Conservation (phyloP, 2,113 vertebrate species). For the Oplegnathus fasciatus region DNA sequence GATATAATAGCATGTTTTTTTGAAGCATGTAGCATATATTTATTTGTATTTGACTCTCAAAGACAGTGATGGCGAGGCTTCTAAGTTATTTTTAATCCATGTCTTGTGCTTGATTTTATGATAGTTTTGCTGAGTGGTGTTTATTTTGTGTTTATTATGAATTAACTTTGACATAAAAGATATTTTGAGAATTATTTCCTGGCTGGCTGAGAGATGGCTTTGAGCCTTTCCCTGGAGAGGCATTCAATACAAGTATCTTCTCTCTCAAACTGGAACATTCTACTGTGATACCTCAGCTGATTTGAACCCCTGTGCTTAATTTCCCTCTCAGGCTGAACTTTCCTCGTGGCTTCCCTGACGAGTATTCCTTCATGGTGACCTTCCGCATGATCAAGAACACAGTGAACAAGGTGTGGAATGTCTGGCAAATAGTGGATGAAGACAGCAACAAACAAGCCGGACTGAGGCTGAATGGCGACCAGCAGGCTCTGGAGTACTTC, state of each 20-base stretch:
- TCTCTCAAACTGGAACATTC: not conserved
- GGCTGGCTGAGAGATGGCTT: not conserved
- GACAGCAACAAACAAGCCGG: constrained; percentile 85
- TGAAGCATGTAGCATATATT: constrained; percentile 34
- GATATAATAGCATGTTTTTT: constrained; percentile 30
- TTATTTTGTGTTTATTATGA: constrained; percentile 30
- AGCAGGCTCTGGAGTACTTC: constrained; percentile 88
- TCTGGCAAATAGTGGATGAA: constrained; percentile 88
- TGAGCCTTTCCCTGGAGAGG: not conserved
- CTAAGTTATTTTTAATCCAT: constrained; percentile 47
- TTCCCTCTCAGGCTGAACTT: constrained; percentile 81
- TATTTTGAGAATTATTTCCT: not conserved
- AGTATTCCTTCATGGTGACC: constrained; percentile 88
- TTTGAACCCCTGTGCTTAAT: not conserved
- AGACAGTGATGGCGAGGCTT: constrained; percentile 12
- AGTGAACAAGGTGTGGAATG: constrained; percentile 87
- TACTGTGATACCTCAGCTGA: not conserved
- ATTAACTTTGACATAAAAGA: not conserved
- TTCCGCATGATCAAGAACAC: constrained; percentile 89
- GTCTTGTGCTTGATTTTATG: constrained; percentile 15
- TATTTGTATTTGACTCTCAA: constrained; percentile 33
- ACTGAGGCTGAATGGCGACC: constrained; percentile 85
- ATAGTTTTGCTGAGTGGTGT: not conserved
- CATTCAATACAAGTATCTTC: not conserved
- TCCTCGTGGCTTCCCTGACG: constrained; percentile 86